Percentiles rank a stretch among this genome's conserved stretches.
Evolutionary conservation across 2,113 vertebrate species (phyloP).

Genomic region (Campylomormyrus numenius): DNA sequence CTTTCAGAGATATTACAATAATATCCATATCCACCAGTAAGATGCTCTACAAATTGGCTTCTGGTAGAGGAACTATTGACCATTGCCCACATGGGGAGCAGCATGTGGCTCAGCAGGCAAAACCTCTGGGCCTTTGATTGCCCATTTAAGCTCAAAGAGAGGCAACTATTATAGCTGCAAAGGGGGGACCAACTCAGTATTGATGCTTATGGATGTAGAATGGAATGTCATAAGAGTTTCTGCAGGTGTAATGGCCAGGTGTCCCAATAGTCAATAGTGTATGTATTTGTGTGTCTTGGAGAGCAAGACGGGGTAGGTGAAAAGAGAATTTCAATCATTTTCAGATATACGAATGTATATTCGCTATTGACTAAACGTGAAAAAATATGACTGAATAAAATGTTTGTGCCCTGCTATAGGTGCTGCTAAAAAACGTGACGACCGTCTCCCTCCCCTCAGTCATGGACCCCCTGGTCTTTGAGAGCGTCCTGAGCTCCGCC

Average conservation of each 20-base stretch:
- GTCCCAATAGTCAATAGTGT: neutral
- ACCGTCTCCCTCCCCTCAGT: conserved; percentile 65
- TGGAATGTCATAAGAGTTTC: neutral
- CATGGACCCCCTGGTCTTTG: conserved; percentile 66
- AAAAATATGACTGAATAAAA: neutral
- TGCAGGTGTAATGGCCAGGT: neutral
- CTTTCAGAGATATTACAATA: neutral
- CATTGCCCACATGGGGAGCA: neutral
- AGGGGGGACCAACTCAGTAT: neutral
- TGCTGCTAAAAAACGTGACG: conserved; percentile 66
- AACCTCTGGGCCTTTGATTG: neutral
- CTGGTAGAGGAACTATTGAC: neutral
- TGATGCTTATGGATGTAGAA: neutral
- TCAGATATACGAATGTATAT: neutral
- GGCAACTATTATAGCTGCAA: neutral
- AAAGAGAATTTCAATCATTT: neutral
- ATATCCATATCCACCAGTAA: neutral
- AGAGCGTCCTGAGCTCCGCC: conserved; percentile 64
- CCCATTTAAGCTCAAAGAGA: neutral
- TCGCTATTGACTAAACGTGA: neutral
- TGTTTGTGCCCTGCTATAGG: conserved; percentile 40
- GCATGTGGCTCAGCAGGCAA: neutral
- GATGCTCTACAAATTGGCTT: neutral
- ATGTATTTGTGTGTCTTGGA: neutral
- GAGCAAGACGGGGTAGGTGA: neutral